Evolutionary conservation across 2,888 invertebrate genomes (phyloP), one percentile per base, ranked within the genome.

Genomic region (Ormyrus thymus): DNA sequence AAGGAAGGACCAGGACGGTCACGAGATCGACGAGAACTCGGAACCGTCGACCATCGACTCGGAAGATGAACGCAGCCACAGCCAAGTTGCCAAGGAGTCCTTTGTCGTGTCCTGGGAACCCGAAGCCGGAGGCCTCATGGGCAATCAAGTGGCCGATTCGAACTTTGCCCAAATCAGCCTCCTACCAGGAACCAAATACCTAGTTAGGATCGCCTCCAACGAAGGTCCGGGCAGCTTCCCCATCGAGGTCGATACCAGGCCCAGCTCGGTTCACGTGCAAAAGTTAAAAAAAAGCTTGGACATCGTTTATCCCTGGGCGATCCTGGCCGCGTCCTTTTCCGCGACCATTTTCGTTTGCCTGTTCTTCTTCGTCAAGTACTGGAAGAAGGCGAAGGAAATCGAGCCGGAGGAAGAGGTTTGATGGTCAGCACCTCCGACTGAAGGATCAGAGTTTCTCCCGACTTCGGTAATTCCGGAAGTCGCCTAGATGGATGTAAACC

Each of bases 31-130:
- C 13, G 85, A 86, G 15, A 84, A 86, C 70, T 83, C 82, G 8
- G 84, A 84, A 8, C 86, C 85, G 4, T 84, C 85, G 0, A 85
- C 83, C 3, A 79, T 81, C 0, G 82, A 84, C 62, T 83, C 82
- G 10, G 80, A 78, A 0, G 81, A 82, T 65, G 83, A 84, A 8
- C 43, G 68, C 1, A 66, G 71, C 13, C 74, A 62, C 6, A 77
- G 77, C 45, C 77, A 82, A 13, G 80, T 81, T 1, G 80, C 76
- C 6, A 84, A 85, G 53, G 85, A 87, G 50, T 86, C 88, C 0
- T 89, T 85, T 76, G 87, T 90, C 7, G 88, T 90, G 0, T 88
- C 89, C 5, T 90, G 90, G 90, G 88, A 89, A 68, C 89, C 89
- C 0, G 87, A 89, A 71, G 84, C 89, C 1, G 90, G 90, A 0